A percentile compares a stretch with the other conserved stretches of the same genome.
Evolutionary conservation across 2,797 vertebrate genomes (phyloP).

Genomic region (Lindbergichthys nudifrons): DNA sequence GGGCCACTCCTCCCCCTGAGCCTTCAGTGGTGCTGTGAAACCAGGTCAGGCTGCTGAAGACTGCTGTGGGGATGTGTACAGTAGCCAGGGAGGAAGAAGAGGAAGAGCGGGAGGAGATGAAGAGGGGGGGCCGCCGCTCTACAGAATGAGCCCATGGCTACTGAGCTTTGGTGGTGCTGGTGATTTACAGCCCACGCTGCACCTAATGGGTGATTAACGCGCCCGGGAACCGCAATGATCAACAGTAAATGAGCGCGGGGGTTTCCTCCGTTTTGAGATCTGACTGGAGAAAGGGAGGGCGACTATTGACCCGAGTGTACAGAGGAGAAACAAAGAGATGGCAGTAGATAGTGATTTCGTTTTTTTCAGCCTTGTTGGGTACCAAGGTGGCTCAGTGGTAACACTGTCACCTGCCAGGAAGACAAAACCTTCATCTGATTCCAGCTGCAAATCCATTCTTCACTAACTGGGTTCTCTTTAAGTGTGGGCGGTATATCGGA

Average conservation of each 20-base stretch:
- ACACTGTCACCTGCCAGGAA: conserved; percentile 1
- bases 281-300: conserved; percentile 29
- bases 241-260: conserved; percentile 37
- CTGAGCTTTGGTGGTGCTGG: conserved; percentile 31
- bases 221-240: conserved; percentile 36
- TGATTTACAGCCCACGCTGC: conserved; percentile 45
- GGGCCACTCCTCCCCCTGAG: conserved; percentile 34
- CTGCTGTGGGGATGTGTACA: conserved; percentile 58
- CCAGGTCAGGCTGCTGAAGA: conserved; percentile 70
- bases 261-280: conserved; percentile 32
- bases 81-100: conserved; percentile 47
- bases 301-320: conserved; percentile 33
- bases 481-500: too few species aligned
- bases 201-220: conserved; percentile 56
- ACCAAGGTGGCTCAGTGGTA: conserved; percentile 1
- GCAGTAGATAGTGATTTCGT: background rate
- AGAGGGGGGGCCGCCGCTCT: conserved; percentile 7
- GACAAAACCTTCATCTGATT: conserved; percentile 13
- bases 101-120: conserved; percentile 16
- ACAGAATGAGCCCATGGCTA: conserved; percentile 31
- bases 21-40: conserved; percentile 69
- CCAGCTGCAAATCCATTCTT: background rate
- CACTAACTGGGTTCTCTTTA: background rate
- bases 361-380: background rate
- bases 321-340: conserved; percentile 9